phyloP scores from a whole-genome alignment of 1,140 invertebrate genomes.

The Rhopalosiphum padi region DNA sequence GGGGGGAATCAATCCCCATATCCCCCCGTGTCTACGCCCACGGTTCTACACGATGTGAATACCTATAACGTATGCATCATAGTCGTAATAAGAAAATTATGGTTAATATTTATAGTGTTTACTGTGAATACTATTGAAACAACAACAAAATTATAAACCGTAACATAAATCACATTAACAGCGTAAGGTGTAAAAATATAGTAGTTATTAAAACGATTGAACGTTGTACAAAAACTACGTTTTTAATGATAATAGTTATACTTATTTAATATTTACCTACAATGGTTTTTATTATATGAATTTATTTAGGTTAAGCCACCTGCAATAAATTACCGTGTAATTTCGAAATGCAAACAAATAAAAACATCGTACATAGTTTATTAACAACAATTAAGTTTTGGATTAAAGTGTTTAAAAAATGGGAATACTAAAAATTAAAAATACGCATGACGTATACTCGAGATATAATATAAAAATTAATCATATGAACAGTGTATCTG shows the following conservation, averaged over 20 bases:
- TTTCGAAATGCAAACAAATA: not conserved
- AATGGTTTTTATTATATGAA: not conserved
- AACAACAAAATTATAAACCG: not conserved
- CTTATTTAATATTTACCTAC: not conserved
- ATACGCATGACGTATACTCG: not conserved
- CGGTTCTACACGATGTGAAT: not conserved
- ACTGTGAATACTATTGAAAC: not conserved
- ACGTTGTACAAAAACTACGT: not conserved
- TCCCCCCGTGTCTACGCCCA: no score
- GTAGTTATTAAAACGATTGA: not conserved
- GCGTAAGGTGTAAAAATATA: not conserved
- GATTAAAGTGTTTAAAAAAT: not conserved
- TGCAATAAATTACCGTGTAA: not conserved
- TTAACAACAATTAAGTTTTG: not conserved
- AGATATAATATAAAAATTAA: not conserved
- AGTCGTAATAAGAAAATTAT: not conserved
- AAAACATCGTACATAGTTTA: not conserved
- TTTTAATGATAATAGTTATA: conserved; percentile 7
- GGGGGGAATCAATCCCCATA: no score
- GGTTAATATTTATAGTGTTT: not conserved
- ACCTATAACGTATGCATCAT: not conserved
- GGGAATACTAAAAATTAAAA: not conserved
- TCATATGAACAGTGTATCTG: not conserved
- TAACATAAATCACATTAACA: not conserved
- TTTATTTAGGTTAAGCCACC: not conserved